Conservation (phyloP, 2,888 invertebrate genomes). For the Pammene fasciana region DNA sequence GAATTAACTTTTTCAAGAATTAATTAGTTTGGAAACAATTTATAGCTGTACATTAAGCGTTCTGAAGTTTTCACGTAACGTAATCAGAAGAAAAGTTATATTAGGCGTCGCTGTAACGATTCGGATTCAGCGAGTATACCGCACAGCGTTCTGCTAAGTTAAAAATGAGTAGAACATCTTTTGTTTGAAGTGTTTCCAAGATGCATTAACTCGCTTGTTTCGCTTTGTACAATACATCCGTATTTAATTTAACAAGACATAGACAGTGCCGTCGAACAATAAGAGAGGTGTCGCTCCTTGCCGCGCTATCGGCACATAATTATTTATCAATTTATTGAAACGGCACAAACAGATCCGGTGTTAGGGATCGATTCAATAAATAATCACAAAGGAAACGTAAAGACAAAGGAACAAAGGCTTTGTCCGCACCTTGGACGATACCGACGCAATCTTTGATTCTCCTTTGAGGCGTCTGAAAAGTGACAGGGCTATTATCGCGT, state of each 20-base stretch:
- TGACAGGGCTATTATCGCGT: constrained; percentile 58
- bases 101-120: constrained; percentile 18
- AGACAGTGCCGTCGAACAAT: constrained; percentile 7
- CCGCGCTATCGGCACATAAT: constrained; percentile 21
- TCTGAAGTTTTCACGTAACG: constrained; percentile 33
- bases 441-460: constrained; percentile 38
- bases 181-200: constrained; percentile 1
- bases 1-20: constrained; percentile 36
- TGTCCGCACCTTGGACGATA: constrained; percentile 40
- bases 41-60: constrained; percentile 36
- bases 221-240: neutral
- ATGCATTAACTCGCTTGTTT: neutral
- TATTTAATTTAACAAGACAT: constrained; percentile 1
- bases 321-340: constrained; percentile 40
- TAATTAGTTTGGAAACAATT: constrained; percentile 40
- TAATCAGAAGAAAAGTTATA: constrained; percentile 32
- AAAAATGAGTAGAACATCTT: neutral
- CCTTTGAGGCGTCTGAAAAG: constrained; percentile 43
- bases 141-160: constrained; percentile 1
- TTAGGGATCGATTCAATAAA: constrained; percentile 43
- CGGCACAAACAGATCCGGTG: constrained; percentile 35
- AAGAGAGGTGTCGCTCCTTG: neutral
- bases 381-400: constrained; percentile 45
- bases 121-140: neutral
- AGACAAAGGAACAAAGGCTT: constrained; percentile 44